A percentile compares a stretch with the other conserved stretches of the same genome.
Evolutionary conservation across 1,140 invertebrate species (phyloP).

Genomic region (Paraescarpia echinospica): DNA sequence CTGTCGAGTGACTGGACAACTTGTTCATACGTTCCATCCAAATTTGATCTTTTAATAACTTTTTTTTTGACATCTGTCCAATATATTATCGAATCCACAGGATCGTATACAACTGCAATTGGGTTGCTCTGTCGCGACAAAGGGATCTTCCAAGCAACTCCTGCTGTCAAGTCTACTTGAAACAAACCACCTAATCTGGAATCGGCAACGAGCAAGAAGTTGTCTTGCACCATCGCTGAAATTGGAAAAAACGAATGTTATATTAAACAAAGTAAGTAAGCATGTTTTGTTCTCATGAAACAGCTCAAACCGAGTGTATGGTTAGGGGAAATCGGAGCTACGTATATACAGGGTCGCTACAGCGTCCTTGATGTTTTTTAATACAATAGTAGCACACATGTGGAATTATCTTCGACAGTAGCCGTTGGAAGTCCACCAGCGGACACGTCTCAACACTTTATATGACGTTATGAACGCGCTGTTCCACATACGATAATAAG

Average conservation of each 20-base stretch:
- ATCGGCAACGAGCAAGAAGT: constrained; percentile 39
- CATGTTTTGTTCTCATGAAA: no score
- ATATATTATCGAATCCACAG: constrained; percentile 30
- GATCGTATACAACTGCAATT: constrained; percentile 36
- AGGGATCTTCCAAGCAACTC: constrained; percentile 35
- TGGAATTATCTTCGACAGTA: no score
- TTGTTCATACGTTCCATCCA: constrained; percentile 30
- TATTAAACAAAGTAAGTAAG: no score
- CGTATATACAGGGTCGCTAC: no score
- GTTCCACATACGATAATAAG: no score
- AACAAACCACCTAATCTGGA: constrained; percentile 32
- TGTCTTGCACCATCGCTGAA: constrained; percentile 18
- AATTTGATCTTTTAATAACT: constrained; percentile 30
- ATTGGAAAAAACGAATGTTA: background rate
- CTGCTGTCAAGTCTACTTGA: constrained; percentile 36
- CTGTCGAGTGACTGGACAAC: background rate
- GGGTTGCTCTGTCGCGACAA: constrained; percentile 30
- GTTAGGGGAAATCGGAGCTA: no score
- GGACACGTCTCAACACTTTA: no score
- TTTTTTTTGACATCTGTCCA: constrained; percentile 10
- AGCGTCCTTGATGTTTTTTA: no score
- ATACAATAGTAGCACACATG: no score
- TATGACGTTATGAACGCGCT: no score
- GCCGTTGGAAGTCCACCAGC: no score
- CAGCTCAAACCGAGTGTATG: no score